Evolutionary conservation across 1,140 invertebrate genomes (phyloP), one percentile per base, ranked within the genome.

Genomic region (Zelostemma sp.): DNA sequence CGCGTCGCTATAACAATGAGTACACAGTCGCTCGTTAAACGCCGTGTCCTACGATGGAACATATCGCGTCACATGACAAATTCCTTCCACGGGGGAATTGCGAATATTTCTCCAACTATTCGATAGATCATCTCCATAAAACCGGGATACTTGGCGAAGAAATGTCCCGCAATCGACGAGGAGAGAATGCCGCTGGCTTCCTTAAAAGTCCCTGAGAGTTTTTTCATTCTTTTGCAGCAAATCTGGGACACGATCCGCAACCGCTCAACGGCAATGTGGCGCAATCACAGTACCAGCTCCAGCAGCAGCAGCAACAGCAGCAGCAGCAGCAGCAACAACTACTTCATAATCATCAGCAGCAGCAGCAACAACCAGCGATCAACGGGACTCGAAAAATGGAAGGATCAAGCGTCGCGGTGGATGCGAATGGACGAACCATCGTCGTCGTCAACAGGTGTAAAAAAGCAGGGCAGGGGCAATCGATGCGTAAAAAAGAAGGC

Each of bases 161-260:
- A 15, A 40, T 25, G 21, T 8, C 8, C 21, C 3, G 21, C 8
- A 25, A 25, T 25, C 2, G n/a, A n/a, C n/a, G n/a, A n/a, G n/a
- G n/a, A n/a, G n/a, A n/a, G n/a, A n/a, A n/a, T n/a, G n/a, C n/a
- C n/a, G n/a, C n/a, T n/a, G n/a, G n/a, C n/a, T n/a, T n/a, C n/a
- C n/a, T n/a, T n/a, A n/a, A n/a, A n/a, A n/a, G n/a, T n/a, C n/a
- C n/a, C n/a, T 15, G 2, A 15, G n/a, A 40, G 2, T 2, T 11
- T 15, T n/a, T n/a, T 11, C 3, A 40, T 15, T 43, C 2, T 43
- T 51, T 68, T 67, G 3, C 40, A 83, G 81, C 72, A 72, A 77
- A 68, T 71, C 75, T 76, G 74, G 81, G 79, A 79, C 75, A 82
- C 74, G 80, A 81, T 80, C 76, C 72, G 47, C 77, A 78, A 40